Conservation (phyloP, 2,888 invertebrate species). For the Drosophila neonasuta region DNA sequence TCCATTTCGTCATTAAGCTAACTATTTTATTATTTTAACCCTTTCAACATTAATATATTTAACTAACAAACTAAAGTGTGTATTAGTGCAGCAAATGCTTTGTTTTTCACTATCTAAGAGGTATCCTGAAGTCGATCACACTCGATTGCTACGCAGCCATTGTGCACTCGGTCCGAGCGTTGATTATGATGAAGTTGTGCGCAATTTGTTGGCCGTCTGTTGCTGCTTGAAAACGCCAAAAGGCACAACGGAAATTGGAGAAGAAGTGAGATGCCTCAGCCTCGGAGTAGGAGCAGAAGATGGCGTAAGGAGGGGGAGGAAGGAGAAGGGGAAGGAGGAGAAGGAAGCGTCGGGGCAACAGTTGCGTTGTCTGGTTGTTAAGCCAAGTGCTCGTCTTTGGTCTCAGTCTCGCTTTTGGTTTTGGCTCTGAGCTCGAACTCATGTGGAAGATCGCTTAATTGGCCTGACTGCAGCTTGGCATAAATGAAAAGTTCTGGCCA, state of each 20-base stretch:
- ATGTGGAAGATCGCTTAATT: slow-evolving; percentile 74
- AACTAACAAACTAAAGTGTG: too few relatives aligned
- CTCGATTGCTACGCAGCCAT: background rate
- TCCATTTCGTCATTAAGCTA: background rate
- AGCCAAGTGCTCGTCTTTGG: slow-evolving; percentile 1
- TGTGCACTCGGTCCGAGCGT: slow-evolving; percentile 50
- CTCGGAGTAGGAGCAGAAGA: background rate
- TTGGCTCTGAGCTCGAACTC: slow-evolving; percentile 27
- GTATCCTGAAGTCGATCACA: slow-evolving; percentile 18
- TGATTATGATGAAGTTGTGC: slow-evolving; percentile 79
- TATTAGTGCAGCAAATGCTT: background rate
- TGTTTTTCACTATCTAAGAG: background rate
- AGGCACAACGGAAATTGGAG: slow-evolving; percentile 78
- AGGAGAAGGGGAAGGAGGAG: background rate
- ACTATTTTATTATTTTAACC: background rate
- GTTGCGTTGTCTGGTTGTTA: slow-evolving; percentile 14
- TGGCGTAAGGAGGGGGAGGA: background rate
- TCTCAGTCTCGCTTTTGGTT: slow-evolving; percentile 21
- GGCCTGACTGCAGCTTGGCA: slow-evolving; percentile 52
- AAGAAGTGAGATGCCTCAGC: slow-evolving; percentile 44
- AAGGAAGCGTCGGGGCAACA: background rate
- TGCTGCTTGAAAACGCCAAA: slow-evolving; percentile 58
- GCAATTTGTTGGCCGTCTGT: slow-evolving; percentile 78
- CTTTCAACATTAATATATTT: too few relatives aligned
- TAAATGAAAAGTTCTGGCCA: slow-evolving; percentile 30